Percentiles rank a stretch among this genome's conserved stretches.
Evolutionary conservation across 53 echinoderm and acorn worm species (phyloP).

Genomic region (Mesocentrotus franciscanus): DNA sequence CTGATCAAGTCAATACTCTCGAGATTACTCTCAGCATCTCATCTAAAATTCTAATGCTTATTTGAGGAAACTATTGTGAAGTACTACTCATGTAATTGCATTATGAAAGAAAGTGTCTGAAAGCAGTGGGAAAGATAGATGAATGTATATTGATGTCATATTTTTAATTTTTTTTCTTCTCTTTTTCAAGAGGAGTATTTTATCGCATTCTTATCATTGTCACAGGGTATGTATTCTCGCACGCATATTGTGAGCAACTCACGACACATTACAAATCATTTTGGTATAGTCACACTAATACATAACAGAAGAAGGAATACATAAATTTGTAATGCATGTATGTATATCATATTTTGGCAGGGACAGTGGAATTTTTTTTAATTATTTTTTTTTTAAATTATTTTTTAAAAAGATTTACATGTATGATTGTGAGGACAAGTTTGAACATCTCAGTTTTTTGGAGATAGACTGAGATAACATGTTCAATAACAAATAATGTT

Average conservation of each 20-base stretch:
- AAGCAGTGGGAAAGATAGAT: neutral
- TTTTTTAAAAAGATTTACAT: neutral
- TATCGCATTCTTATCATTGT: neutral
- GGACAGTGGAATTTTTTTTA: neutral
- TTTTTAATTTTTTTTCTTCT: neutral
- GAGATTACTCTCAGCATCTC: neutral
- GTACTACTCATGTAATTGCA: too few species aligned
- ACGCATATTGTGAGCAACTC: neutral
- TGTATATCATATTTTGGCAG: neutral
- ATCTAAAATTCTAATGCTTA: neutral
- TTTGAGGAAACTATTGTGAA: neutral
- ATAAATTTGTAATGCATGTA: neutral
- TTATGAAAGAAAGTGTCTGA: too few species aligned
- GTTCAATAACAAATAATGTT: neutral
- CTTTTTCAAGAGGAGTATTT: neutral
- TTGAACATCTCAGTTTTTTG: neutral
- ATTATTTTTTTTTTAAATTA: neutral
- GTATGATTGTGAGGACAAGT: neutral
- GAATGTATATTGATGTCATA: neutral
- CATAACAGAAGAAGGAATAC: neutral
- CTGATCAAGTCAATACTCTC: neutral
- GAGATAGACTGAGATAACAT: neutral
- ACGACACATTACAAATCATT: neutral
- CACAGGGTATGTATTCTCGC: neutral
- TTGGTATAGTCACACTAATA: neutral